Conservation (phyloP, 1,140 invertebrate species). For the Ctenoplectra terminalis region DNA sequence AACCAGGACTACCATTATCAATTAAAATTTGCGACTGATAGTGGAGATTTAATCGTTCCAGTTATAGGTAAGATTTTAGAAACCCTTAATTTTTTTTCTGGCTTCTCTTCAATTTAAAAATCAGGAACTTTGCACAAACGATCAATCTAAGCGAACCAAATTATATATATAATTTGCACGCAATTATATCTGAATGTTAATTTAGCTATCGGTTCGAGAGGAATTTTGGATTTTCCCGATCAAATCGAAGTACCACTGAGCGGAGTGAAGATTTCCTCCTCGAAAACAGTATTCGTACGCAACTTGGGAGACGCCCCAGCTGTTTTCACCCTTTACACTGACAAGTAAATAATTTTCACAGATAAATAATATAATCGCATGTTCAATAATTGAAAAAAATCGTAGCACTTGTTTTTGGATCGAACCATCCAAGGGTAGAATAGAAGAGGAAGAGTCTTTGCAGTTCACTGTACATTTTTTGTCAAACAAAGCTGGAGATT, state of each 20-base stretch:
- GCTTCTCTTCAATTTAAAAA: background rate
- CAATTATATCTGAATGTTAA: background rate
- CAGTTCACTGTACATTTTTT: conserved; percentile 73
- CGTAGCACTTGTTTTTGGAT: conserved; percentile 74
- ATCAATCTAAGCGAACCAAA: no score
- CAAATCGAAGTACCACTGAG: conserved; percentile 76
- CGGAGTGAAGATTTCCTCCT: conserved; percentile 77
- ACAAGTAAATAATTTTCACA: conserved; percentile 63
- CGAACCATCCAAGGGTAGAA: conserved; percentile 74
- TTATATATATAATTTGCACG: background rate
- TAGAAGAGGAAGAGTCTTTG: conserved; percentile 72
- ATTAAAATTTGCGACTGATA: conserved; percentile 72
- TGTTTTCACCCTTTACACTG: conserved; percentile 72
- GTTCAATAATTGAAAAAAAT: conserved; percentile 4
- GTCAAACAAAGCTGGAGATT: conserved; percentile 62
- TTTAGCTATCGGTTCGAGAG: conserved; percentile 77
- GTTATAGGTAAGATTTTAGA: conserved; percentile 68
- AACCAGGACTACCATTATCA: conserved; percentile 75
- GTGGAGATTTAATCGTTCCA: conserved; percentile 70
- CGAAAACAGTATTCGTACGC: conserved; percentile 75
- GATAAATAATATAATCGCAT: background rate
- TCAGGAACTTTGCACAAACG: no score
- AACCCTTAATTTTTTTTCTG: background rate
- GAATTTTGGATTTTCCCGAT: conserved; percentile 82
- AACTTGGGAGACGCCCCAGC: conserved; percentile 78